These are phyloP conservation scores for Drusus annulatus DNA, from an alignment of 1,140 invertebrate species.

Conservation along the genomic window DNA sequence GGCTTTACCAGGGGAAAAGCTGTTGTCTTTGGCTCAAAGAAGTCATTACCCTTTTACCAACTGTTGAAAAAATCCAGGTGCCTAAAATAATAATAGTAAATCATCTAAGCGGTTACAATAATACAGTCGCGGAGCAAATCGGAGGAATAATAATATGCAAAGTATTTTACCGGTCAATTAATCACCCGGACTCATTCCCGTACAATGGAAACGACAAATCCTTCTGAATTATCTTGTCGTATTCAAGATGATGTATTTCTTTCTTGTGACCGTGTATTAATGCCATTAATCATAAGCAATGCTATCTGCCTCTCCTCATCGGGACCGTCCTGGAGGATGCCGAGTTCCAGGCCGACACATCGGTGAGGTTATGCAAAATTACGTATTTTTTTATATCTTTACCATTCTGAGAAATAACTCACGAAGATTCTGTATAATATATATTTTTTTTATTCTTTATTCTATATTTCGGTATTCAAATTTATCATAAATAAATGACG, in stretches of 20 bases:
- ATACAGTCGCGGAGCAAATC: background rate
- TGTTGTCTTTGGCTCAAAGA: background rate
- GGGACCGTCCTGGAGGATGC: background rate
- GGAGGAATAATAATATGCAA: constrained; percentile 6
- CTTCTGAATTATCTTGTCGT: constrained; percentile 41
- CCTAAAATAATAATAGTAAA: background rate
- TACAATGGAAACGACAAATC: constrained; percentile 43
- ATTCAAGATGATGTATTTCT: constrained; percentile 41
- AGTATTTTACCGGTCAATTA: constrained; percentile 34
- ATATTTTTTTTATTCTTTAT: no score
- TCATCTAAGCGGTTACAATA: background rate
- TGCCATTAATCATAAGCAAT: constrained; percentile 42
- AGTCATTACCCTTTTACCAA: background rate
- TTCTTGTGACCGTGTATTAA: constrained; percentile 42
- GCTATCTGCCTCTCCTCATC: constrained; percentile 23
- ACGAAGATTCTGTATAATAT: no score
- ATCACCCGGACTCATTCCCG: constrained; percentile 28
- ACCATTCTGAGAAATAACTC: no score
- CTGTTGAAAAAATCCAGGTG: background rate
- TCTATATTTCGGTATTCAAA: no score
- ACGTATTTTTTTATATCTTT: no score
- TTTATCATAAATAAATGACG: no score
- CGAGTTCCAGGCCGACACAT: constrained; percentile 10
- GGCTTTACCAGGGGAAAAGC: no score
- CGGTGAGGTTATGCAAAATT: background rate